Evolutionary conservation across 1,140 invertebrate genomes (phyloP).

Genomic region (Rhagoletis pomonella): DNA sequence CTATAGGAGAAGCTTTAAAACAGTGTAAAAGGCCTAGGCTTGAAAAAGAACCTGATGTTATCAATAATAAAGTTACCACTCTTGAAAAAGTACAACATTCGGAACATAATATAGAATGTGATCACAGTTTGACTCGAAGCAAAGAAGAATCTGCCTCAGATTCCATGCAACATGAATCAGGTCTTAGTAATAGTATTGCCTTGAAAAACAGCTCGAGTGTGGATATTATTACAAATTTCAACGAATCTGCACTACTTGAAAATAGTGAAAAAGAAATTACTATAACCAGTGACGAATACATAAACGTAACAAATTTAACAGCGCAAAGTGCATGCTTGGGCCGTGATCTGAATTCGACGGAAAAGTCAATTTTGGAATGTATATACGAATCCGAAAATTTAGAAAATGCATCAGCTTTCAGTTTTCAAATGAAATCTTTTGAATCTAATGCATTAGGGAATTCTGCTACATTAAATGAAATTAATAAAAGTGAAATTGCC

Average conservation of each 20-base stretch:
- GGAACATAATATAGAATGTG: neutral
- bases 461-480: neutral
- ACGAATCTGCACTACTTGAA: neutral
- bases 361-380: slow-evolving; percentile 12
- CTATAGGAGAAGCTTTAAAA: neutral
- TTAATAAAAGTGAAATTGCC: neutral
- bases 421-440: neutral
- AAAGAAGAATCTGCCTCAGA: neutral
- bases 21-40: neutral
- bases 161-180: slow-evolving; percentile 20
- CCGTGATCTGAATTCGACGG: neutral
- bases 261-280: neutral
- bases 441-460: neutral
- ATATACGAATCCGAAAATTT: neutral
- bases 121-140: neutral
- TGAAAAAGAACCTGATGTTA: neutral
- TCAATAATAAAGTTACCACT: neutral
- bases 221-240: neutral
- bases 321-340: neutral
- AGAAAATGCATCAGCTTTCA: neutral
- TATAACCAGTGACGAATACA: neutral
- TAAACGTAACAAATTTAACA: neutral
- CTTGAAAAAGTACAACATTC: neutral
- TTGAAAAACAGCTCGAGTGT: neutral
- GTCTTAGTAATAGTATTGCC: neutral